Evolutionary conservation across 2,113 vertebrate species (phyloP), one percentile per base, ranked within the genome.

Genomic region (Rutilus rutilus): DNA sequence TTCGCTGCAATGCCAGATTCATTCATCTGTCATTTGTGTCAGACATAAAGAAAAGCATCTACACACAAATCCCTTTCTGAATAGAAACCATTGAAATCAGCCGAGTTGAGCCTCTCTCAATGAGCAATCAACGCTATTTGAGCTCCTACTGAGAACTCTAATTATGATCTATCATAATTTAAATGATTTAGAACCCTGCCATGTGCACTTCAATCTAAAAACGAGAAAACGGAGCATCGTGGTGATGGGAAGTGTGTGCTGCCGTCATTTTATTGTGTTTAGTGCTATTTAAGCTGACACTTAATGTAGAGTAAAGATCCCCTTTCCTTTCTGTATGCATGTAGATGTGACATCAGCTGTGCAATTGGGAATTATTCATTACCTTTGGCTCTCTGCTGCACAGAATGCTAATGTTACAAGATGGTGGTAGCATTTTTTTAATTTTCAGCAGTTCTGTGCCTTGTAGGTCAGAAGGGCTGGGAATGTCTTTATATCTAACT

Each of bases 81-180:
- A 80, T 80, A 23, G 23, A 80, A 78, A 36, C 52, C 30, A 59
- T 36, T 78, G 50, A 59, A 78, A 78, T 78, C 30, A 59, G 19
- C 8, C 2, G 5, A n/a, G 30, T 57, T 78, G 76, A 78, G 52
- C 27, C 59, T 86, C 90, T 91, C 88, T 92, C 92, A 91, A 92
- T 94, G 91, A 90, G 92, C 87, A 93, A 92, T 93, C 92, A 91
- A 86, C 88, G 81, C 19, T 30, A 79, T 64, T 81, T 88, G 87
- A 87, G 88, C 90, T 87, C 86, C 90, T 93, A 92, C 93, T 90
- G 90, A 94, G 88, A 78, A 47, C 78, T 60, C 78, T 80, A 80
- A 64, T 80, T 80, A 80, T n/a, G 39, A 80, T 80, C 36, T 27
- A 80, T 80, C 59, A 42, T 64, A n/a, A 64, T 80, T 80, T 47